Percentiles rank a stretch among this genome's conserved stretches.
Evolutionary conservation across 2,888 invertebrate genomes (phyloP).

Genomic region (Hedya salicella): DNA sequence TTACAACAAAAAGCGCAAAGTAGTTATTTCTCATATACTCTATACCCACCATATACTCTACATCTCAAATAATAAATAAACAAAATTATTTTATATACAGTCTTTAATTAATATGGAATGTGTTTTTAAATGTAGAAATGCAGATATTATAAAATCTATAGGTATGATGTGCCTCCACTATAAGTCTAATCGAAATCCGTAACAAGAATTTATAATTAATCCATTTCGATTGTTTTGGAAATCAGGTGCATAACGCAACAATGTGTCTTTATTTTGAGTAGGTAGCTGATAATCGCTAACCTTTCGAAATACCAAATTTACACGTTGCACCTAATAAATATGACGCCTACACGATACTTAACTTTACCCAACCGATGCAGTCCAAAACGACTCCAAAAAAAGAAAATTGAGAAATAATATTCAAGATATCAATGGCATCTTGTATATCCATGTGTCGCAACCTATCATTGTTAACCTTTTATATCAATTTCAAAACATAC

Average conservation of each 20-base stretch:
- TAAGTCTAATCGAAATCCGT: too few relatives aligned
- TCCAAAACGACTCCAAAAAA: conserved; percentile 20
- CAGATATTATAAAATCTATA: too few relatives aligned
- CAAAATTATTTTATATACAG: too few relatives aligned
- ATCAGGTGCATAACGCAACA: not conserved
- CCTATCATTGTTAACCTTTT: conserved; percentile 11
- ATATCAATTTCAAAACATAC: conserved; percentile 4
- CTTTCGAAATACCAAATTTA: conserved; percentile 5
- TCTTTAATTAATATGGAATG: too few relatives aligned
- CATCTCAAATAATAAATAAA: too few relatives aligned
- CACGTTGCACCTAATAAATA: conserved; percentile 10
- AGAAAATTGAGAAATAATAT: conserved; percentile 18
- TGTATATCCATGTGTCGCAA: conserved; percentile 14
- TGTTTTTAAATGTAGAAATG: too few relatives aligned
- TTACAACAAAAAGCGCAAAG: too few relatives aligned
- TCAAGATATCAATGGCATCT: conserved; percentile 8
- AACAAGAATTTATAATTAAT: not conserved
- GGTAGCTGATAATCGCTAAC: conserved; percentile 9
- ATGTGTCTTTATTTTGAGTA: conserved; percentile 7
- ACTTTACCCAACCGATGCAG: conserved; percentile 17
- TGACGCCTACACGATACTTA: conserved; percentile 22
- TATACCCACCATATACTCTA: too few relatives aligned
- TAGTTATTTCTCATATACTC: too few relatives aligned
- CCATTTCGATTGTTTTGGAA: not conserved
- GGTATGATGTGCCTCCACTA: too few relatives aligned